A percentile compares a stretch with the other conserved stretches of the same genome.
Conservation (phyloP, 1,140 invertebrate genomes). For the Gryllus bimaculatus region DNA sequence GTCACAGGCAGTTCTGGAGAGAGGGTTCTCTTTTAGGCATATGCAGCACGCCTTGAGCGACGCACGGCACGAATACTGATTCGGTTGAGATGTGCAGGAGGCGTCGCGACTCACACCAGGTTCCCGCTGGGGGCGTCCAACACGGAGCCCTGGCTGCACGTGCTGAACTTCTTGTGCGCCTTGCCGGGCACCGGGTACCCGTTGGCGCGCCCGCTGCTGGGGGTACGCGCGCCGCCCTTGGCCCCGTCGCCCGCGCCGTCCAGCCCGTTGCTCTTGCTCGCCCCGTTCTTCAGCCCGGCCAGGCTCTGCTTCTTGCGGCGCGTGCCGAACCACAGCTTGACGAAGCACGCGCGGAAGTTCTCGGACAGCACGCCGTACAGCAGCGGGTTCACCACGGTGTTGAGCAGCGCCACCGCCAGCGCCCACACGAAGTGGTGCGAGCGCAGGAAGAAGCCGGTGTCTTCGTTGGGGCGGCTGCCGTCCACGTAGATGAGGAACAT, state of each 20-base stretch:
- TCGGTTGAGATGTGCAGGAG: neutral
- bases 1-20: too few relatives aligned
- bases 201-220: slow-evolving; percentile 13
- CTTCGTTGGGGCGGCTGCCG: slow-evolving; percentile 38
- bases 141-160: slow-evolving; percentile 7
- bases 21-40: too few relatives aligned
- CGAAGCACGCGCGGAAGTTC: slow-evolving; percentile 54
- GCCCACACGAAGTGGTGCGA: slow-evolving; percentile 47
- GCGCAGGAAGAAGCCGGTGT: slow-evolving; percentile 38
- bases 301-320: neutral
- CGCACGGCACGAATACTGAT: neutral
- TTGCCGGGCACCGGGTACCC: neutral
- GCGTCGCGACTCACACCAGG: neutral
- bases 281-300: neutral
- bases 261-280: neutral
- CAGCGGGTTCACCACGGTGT: slow-evolving; percentile 68
- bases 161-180: slow-evolving; percentile 8
- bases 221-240: neutral
- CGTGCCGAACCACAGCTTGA: slow-evolving; percentile 32
- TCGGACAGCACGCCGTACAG: slow-evolving; percentile 69
- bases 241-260: neutral
- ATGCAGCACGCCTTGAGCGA: too few relatives aligned
- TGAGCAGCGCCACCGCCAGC: slow-evolving; percentile 51
- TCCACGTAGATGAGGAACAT: slow-evolving; percentile 48
- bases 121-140: slow-evolving; percentile 7